Evolutionary conservation across 92 coral and sea anemone species (phyloP), one percentile per base, ranked within the genome.

Genomic region (Nematostella vectensis): DNA sequence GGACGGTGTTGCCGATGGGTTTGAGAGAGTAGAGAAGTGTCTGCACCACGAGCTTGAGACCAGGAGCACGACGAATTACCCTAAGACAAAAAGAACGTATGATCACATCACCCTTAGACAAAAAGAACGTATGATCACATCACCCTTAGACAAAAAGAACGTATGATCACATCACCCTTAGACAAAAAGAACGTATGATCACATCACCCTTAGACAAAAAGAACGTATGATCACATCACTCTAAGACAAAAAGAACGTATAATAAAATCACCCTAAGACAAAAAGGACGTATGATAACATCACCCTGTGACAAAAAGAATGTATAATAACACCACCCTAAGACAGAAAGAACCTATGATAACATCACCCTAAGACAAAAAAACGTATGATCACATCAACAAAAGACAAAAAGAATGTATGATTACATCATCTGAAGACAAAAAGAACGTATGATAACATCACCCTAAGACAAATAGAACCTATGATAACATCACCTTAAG

Each of bases 1-100:
- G 85, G 12, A 91, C 98, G 0, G 98, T 91, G 74, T 91, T 91
- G 2, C 98, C 98, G 28, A 82, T 91, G 3, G 96, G 98, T 59
- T 91, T 86, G 27, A 91, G 69, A 10, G 98, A 91, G 54, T 77
- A 83, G 23, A 91, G 63, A 0, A 91, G 75, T 6, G 98, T 88
- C 56, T 79, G 91, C 3, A 91, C 98, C 0, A 91, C 98, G 22
- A 91, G 72, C 72, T 91, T 91, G 11, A 91, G 69, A 1, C 98
- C 98, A 29, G 95, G 98, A 4, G 98, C 96, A 20, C 98, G 95
- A 17, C 96, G 96, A 65, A 91, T 91, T 76, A 91, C 75, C 63
- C 98, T 89, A 60, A 18, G 3, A 44, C 19, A 25, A 16, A 20
- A 9, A 36, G 16, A 55, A 28, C n/a, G n/a, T n/a, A n/a, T n/a